Base-by-base conservation (phyloP, 2,797 vertebrate species). In the Echeneis naucrates region DNA sequence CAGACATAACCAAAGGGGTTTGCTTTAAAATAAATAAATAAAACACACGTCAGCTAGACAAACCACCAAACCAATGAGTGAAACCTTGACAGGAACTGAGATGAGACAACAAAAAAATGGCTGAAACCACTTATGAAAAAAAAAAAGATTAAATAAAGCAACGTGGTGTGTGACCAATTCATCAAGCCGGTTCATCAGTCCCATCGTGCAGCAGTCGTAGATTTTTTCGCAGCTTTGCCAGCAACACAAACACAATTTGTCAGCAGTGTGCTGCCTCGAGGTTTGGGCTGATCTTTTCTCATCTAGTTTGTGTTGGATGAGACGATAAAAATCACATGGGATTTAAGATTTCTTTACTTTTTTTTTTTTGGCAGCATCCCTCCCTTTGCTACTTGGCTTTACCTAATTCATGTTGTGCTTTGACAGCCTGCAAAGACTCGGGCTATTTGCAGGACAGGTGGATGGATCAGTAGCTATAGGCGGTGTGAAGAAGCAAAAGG, bases 381-480 rank as follows among this genome's bases (percentile, higher is more conserved):
- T 8, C 5, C 30, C 42, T 24, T 42, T 38, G 38, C 27, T 35
- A 1, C 30, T n/a, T 0, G 0, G 50, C 35, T 13, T 56, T 27
- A 38, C 27, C 48, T 66, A n/a, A 47, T 56, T 55, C 48, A 24
- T 40, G 19, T 53, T 45, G 21, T 14, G 1, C 51, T 62, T 24
- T 53, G 62, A 64, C 68, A 67, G 40, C 27, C 44, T 71, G 62
- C 58, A 65, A 17, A 64, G 60, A 55, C 47, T 55, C 1, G 32
- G 14, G 30, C 33, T 64, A 30, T 78, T 57, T 78, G 37, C 72
- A 21, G 69, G 80, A 68, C 74, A 72, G 44, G 47, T 67, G 64
- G 72, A 75, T 55, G 74, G 61, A 68, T 76, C 48, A 17, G 30
- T 50, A 48, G 80, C 80, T 68, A 12, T 61, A 26, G 70, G 81